Percentiles rank a stretch among this genome's conserved stretches.
Conservation (phyloP, 2,888 invertebrate genomes). For the Arctia plantaginis region DNA sequence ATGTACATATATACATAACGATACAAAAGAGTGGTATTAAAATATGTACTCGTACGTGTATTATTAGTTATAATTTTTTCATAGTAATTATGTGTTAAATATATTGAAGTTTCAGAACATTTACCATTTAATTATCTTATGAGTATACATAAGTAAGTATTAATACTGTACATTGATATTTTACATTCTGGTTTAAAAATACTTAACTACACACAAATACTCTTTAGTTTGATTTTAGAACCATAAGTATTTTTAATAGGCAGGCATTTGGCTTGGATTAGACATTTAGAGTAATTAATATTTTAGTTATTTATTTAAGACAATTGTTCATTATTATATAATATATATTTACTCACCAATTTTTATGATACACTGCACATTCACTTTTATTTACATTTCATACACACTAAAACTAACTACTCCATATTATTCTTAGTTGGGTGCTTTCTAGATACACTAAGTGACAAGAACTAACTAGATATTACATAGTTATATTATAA, state of each 20-base stretch:
- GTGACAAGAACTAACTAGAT: background rate
- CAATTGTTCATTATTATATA: slow-evolving; percentile 30
- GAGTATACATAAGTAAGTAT: background rate
- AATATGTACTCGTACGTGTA: slow-evolving; percentile 18
- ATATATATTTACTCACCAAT: slow-evolving; percentile 57
- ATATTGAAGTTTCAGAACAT: background rate
- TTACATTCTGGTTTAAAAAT: background rate
- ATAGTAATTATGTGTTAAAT: background rate
- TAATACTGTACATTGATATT: background rate
- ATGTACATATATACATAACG: slow-evolving; percentile 29
- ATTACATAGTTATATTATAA: background rate
- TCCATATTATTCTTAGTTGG: background rate
- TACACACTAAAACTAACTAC: slow-evolving; percentile 17
- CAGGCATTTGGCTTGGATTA: slow-evolving; percentile 45
- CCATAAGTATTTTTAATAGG: slow-evolving; percentile 53
- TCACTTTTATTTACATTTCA: slow-evolving; percentile 35
- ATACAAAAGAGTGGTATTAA: slow-evolving; percentile 11
- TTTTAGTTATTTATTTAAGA: slow-evolving; percentile 35
- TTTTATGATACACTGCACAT: slow-evolving; percentile 46
- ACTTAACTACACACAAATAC: background rate
- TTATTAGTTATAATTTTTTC: slow-evolving; percentile 34
- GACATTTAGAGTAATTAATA: slow-evolving; percentile 36
- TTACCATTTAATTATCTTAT: slow-evolving; percentile 1
- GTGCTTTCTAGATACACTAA: background rate
- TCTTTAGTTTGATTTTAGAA: slow-evolving; percentile 28